phyloP scores from a whole-genome alignment of 2,113 vertebrate genomes.

The Phalacrocorax aristotelis region DNA sequence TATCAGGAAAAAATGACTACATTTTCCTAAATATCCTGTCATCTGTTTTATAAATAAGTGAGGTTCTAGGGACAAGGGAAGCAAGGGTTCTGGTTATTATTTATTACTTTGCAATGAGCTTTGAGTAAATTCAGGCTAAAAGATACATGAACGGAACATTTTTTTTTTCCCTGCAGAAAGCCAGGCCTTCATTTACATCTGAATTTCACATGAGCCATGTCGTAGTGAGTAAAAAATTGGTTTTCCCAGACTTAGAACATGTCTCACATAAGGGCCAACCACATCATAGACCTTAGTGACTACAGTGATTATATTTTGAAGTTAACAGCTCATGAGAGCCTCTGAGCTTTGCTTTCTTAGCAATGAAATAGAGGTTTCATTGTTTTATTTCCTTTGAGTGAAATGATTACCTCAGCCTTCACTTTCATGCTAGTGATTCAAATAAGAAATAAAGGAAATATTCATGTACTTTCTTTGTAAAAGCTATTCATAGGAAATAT shows the following conservation, averaged over 20 bases:
- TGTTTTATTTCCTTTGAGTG: conserved; percentile 49
- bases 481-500: conserved; percentile 12
- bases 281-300: not conserved
- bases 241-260: not conserved
- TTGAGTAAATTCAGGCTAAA: not conserved
- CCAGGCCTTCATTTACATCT: not conserved
- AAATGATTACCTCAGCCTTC: not conserved
- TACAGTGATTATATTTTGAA: conserved; percentile 15
- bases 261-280: not conserved
- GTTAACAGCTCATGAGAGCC: not conserved
- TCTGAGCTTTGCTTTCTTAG: conserved; percentile 29
- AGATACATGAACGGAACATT: not conserved
- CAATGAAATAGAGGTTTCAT: conserved; percentile 34
- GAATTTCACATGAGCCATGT: not conserved
- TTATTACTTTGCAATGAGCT: not conserved
- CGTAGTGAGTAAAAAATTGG: not conserved
- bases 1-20: not conserved
- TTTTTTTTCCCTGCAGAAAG: not conserved
- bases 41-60: not conserved
- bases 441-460: conserved; percentile 21
- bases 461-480: conserved; percentile 19
- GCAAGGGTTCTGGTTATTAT: not conserved
- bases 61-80: not conserved
- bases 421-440: conserved; percentile 1
- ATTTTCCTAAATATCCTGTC: not conserved